Percentiles rank a stretch among this genome's conserved stretches.
Evolutionary conservation across 1,140 invertebrate species (phyloP).

Genomic region (Anthonomus grandis): DNA sequence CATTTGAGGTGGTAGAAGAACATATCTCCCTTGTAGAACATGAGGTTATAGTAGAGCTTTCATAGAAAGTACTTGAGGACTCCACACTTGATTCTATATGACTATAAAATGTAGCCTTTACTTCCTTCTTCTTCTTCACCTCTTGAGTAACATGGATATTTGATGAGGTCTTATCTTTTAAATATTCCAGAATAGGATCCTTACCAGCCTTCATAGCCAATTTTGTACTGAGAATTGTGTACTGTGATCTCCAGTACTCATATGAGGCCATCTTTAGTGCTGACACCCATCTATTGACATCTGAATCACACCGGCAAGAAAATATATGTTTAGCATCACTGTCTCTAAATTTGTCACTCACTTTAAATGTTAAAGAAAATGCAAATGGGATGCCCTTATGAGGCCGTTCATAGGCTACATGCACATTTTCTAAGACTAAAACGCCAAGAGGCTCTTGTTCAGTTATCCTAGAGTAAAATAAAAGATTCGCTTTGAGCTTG

Average conservation of each 20-base stretch:
- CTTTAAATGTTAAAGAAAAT: conserved; percentile 45
- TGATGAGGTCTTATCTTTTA: conserved; percentile 29
- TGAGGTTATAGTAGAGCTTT: conserved; percentile 20
- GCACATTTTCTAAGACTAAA: conserved; percentile 45
- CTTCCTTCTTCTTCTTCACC: conserved; percentile 36
- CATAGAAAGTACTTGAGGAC: conserved; percentile 26
- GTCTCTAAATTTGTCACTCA: conserved; percentile 38
- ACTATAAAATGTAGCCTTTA: conserved; percentile 41
- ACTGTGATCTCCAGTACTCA: conserved; percentile 45
- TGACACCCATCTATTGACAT: conserved; percentile 46
- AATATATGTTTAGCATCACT: conserved; percentile 47
- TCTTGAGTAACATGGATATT: conserved; percentile 27
- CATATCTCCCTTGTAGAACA: conserved; percentile 26
- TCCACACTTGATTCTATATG: conserved; percentile 33
- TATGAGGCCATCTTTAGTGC: conserved; percentile 45
- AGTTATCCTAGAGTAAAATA: conserved; percentile 45
- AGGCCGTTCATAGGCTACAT: conserved; percentile 44
- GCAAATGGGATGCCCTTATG: conserved; percentile 44
- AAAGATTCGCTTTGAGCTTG: conserved; percentile 43
- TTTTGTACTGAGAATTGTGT: conserved; percentile 43
- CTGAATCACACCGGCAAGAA: conserved; percentile 43
- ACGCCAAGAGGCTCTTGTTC: conserved; percentile 43
- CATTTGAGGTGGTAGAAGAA: conserved; percentile 1
- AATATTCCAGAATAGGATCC: conserved; percentile 43
- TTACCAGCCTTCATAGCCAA: conserved; percentile 43